These are phyloP conservation scores for Tragelaphus scriptus DNA, from an alignment of 2,113 vertebrate genomes.

Conservation along the genomic window DNA sequence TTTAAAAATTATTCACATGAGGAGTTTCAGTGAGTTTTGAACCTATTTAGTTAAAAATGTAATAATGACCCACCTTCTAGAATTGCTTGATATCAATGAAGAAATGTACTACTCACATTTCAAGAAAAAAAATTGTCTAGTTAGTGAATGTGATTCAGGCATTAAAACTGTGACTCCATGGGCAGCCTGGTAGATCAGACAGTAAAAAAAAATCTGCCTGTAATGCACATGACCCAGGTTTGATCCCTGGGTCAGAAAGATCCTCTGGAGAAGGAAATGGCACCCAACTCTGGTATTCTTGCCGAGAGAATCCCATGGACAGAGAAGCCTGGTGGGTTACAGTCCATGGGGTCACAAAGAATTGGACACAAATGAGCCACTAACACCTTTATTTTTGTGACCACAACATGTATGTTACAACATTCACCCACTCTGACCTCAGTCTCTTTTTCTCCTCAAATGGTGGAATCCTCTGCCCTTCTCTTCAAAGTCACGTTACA, in stretches of 20 bases:
- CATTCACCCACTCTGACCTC: neutral
- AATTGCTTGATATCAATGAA: neutral
- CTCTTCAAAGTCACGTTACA: accelerated
- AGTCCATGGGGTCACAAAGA: neutral
- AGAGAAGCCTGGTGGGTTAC: neutral
- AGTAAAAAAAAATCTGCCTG: neutral
- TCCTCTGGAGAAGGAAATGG: neutral
- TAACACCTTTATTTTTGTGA: neutral
- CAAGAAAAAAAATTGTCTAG: neutral
- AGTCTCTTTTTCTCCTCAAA: neutral
- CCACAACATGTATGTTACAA: neutral
- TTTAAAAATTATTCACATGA: neutral
- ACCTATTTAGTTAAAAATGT: neutral
- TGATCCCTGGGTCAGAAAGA: neutral
- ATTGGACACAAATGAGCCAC: neutral
- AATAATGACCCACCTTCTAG: neutral
- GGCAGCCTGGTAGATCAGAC: neutral
- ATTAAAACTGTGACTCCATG: neutral
- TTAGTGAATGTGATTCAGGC: neutral
- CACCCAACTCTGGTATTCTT: neutral
- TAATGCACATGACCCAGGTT: neutral
- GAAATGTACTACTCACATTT: neutral
- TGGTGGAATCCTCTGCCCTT: neutral
- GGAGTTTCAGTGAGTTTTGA: neutral
- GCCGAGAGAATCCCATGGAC: neutral